A percentile compares a stretch with the other conserved stretches of the same genome.
Conservation (phyloP, 2,797 vertebrate genomes). For the Labroides dimidiatus region DNA sequence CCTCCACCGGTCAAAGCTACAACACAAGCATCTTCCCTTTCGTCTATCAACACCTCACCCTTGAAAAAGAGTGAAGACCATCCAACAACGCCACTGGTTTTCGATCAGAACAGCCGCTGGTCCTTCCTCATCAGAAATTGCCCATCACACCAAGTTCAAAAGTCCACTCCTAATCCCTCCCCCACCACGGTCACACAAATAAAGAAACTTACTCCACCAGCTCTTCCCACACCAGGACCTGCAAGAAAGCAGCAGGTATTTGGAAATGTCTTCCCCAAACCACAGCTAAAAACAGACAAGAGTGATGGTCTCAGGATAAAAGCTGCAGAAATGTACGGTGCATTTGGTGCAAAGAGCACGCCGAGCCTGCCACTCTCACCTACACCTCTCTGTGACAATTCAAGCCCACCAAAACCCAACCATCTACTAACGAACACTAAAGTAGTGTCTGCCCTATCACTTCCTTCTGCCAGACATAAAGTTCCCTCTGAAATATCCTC, state of each 20-base stretch:
- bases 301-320: conserved; percentile 75
- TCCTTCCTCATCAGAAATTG: conserved; percentile 66
- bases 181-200: neutral
- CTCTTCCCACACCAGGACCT: conserved; percentile 59
- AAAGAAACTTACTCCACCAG: conserved; percentile 36
- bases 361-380: neutral
- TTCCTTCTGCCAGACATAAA: neutral
- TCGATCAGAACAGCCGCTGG: conserved; percentile 49
- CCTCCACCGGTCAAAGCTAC: neutral
- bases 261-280: conserved; percentile 13
- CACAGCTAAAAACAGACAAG: conserved; percentile 48
- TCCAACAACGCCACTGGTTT: accelerated
- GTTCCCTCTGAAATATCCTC: conserved; percentile 15
- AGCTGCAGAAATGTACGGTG: conserved; percentile 88
- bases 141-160: conserved; percentile 24
- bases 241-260: conserved; percentile 17
- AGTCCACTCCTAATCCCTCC: neutral
- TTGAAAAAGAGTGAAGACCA: neutral
- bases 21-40: neutral
- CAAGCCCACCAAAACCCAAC: neutral
- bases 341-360: conserved; percentile 81
- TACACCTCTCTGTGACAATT: neutral
- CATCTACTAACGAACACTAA: neutral
- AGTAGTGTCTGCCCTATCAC: neutral
- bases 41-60: conserved; percentile 17